phyloP scores from a whole-genome alignment of 2,797 vertebrate genomes.

The Erpetoichthys calabaricus region DNA sequence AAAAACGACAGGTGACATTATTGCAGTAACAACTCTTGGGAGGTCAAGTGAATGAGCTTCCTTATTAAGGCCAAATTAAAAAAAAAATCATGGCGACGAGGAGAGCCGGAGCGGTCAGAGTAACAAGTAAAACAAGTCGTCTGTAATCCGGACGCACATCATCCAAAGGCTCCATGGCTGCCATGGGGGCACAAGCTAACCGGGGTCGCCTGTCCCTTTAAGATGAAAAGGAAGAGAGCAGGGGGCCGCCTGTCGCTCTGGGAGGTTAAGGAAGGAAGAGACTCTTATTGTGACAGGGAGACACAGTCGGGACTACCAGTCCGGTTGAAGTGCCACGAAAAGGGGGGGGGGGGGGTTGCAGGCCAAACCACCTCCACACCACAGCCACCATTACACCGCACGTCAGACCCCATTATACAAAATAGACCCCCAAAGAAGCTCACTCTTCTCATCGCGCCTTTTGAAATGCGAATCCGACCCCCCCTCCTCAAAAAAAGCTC shows the following conservation, averaged over 20 bases:
- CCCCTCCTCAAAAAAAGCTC: background rate
- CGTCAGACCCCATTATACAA: background rate
- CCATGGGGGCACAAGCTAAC: too few relatives aligned
- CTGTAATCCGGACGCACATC: too few relatives aligned
- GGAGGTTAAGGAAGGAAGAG: conserved; percentile 48
- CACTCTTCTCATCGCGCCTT: background rate
- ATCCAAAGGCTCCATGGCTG: too few relatives aligned
- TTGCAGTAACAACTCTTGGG: too few relatives aligned
- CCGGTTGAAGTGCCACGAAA: conserved; percentile 47
- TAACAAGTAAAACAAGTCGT: too few relatives aligned
- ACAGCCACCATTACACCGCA: conserved; percentile 42
- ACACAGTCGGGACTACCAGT: conserved; percentile 32
- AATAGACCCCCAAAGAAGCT: background rate
- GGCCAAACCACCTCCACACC: conserved; percentile 15
- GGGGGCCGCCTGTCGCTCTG: conserved; percentile 31
- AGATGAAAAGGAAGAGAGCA: conserved; percentile 55
- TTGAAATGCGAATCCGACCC: conserved; percentile 21
- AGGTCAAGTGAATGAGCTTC: too few relatives aligned
- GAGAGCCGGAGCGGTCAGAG: too few relatives aligned
- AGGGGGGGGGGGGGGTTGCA: conserved; percentile 35
- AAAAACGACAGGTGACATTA: too few relatives aligned
- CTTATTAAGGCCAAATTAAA: too few relatives aligned
- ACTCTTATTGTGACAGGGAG: conserved; percentile 61
- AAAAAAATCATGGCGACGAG: too few relatives aligned
- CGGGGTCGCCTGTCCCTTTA: conserved; percentile 52